Evolutionary conservation across 2,113 vertebrate genomes (phyloP).

Genomic region (Periophthalmodon schlosseri): DNA sequence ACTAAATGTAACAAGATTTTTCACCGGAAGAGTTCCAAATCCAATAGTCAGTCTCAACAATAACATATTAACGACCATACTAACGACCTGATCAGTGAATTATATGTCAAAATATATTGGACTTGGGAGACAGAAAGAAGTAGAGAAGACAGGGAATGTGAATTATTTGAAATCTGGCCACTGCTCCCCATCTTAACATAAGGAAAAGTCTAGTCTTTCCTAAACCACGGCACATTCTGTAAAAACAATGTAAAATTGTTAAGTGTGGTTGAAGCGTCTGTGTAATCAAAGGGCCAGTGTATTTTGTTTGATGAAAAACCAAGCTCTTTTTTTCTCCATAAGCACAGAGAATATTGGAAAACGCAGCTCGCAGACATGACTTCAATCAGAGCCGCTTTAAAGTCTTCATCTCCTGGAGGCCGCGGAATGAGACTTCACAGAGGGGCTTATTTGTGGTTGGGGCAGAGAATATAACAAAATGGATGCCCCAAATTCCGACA

Average conservation of each 20-base stretch:
- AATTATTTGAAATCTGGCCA: conserved; percentile 47
- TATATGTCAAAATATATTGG: conserved; percentile 3
- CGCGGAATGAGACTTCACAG: conserved; percentile 52
- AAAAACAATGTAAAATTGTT: conserved; percentile 23
- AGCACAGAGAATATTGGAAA: conserved; percentile 40
- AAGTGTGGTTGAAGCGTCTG: conserved; percentile 12
- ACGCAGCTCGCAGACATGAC: conserved; percentile 41
- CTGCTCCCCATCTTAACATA: conserved; percentile 16
- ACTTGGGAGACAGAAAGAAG: conserved; percentile 30
- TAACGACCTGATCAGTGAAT: too few species aligned
- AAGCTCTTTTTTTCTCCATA: conserved; percentile 57
- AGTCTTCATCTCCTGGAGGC: conserved; percentile 38
- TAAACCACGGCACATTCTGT: conserved; percentile 12
- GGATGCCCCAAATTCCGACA: conserved; percentile 7
- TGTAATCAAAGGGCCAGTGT: conserved; percentile 47
- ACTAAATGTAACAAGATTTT: conserved; percentile 75
- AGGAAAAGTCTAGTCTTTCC: conserved; percentile 8
- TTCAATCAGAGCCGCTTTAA: conserved; percentile 47
- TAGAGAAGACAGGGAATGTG: conserved; percentile 26
- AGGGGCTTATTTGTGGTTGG: conserved; percentile 37
- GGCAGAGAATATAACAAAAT: conserved; percentile 34
- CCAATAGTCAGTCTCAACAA: conserved; percentile 18
- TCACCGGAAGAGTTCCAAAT: conserved; percentile 45
- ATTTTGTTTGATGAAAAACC: conserved; percentile 56
- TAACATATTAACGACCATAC: neutral